These are phyloP conservation scores for Platycheirus albimanus DNA, from an alignment of 2,888 invertebrate species.

Conservation along the genomic window DNA sequence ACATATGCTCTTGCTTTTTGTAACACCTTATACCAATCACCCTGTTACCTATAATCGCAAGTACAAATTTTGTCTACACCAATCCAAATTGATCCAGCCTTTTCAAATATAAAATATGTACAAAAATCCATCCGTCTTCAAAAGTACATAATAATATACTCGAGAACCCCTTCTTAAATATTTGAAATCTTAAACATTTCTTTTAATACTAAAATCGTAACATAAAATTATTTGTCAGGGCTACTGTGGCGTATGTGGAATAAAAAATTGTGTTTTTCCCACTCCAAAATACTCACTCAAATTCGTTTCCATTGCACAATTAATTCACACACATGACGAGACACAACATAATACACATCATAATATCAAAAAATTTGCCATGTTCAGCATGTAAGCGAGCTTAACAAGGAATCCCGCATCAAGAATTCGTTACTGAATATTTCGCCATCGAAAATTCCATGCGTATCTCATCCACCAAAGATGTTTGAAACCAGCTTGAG, in stretches of 20 bases:
- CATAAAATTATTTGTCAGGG: background rate
- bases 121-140: too few relatives aligned
- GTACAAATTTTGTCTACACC: too few relatives aligned
- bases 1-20: too few relatives aligned
- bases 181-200: background rate
- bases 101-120: too few relatives aligned
- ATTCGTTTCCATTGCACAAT: constrained; percentile 24
- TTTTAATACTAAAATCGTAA: too few relatives aligned
- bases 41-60: too few relatives aligned
- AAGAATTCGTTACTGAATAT: constrained; percentile 39
- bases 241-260: background rate
- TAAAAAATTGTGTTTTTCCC: background rate
- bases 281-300: background rate
- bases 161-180: too few relatives aligned
- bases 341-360: too few relatives aligned
- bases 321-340: background rate
- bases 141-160: too few relatives aligned
- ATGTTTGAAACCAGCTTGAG: background rate
- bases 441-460: constrained; percentile 33
- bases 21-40: too few relatives aligned
- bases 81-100: too few relatives aligned
- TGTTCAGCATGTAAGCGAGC: constrained; percentile 16
- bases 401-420: constrained; percentile 43
- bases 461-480: constrained; percentile 9
- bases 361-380: background rate